phyloP scores from a whole-genome alignment of 2,797 vertebrate genomes.

The Cercopithecus hamlyni region DNA sequence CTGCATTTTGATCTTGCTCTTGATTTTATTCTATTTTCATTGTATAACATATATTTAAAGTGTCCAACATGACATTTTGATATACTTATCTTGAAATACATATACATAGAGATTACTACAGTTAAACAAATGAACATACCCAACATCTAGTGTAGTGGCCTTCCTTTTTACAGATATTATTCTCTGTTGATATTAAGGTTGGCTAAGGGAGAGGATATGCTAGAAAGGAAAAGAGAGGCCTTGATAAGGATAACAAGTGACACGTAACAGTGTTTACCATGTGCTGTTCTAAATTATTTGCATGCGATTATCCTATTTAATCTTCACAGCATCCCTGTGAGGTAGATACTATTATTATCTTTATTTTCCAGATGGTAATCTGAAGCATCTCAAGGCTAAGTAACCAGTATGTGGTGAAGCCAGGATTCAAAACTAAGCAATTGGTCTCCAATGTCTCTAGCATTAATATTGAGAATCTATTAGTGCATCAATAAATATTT shows the following conservation, averaged over 20 bases:
- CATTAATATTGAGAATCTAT: not conserved
- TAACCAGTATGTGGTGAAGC: not conserved
- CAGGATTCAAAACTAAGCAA: not conserved
- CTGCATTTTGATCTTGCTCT: not conserved
- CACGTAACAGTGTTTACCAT: not conserved
- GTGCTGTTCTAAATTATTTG: not conserved
- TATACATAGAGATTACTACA: not conserved
- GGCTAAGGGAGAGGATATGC: not conserved
- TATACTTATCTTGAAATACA: not conserved
- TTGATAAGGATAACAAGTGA: conserved; percentile 12
- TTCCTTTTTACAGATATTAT: not conserved
- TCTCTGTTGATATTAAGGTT: conserved; percentile 26
- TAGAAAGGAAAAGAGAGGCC: not conserved
- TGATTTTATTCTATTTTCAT: not conserved
- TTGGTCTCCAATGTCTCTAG: not conserved
- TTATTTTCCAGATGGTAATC: not conserved
- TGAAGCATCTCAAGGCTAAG: not conserved
- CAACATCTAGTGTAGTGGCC: not conserved
- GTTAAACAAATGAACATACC: not conserved
- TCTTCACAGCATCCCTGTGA: not conserved
- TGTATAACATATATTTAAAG: not conserved
- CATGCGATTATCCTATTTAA: not conserved
- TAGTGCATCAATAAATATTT: not conserved
- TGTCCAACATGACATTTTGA: not conserved
- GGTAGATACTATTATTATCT: not conserved